Evolutionary conservation across 2,888 invertebrate genomes (phyloP).

Genomic region (Pristionchus maxplancki): DNA sequence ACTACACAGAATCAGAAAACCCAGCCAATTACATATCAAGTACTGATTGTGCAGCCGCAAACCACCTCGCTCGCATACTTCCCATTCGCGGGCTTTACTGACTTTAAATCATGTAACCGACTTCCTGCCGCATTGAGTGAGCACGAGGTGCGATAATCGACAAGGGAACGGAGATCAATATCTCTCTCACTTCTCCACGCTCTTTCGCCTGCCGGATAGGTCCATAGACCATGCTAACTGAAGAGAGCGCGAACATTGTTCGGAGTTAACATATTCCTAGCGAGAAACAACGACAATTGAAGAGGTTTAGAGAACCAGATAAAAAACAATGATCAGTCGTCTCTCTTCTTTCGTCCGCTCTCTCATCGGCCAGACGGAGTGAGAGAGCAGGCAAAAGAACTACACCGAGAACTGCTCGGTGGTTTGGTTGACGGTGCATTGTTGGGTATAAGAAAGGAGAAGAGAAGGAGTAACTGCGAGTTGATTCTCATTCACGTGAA

Average conservation of each 20-base stretch:
- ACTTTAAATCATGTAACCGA: too few relatives aligned
- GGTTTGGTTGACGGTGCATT: too few relatives aligned
- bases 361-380: background rate
- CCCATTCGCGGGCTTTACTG: too few relatives aligned
- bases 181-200: background rate
- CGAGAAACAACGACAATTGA: too few relatives aligned
- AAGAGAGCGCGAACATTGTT: background rate
- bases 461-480: background rate
- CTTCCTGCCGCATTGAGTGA: too few relatives aligned
- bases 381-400: too few relatives aligned
- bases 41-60: too few relatives aligned
- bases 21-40: too few relatives aligned
- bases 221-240: background rate
- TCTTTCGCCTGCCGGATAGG: background rate
- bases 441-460: background rate
- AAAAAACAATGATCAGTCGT: background rate
- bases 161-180: background rate
- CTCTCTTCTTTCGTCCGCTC: background rate
- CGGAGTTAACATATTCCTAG: background rate
- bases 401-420: too few relatives aligned
- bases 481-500: background rate
- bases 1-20: too few relatives aligned
- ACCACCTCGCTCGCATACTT: too few relatives aligned
- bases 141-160: background rate
- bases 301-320: too few relatives aligned